Percentiles rank a stretch among this genome's conserved stretches.
phyloP scores from a whole-genome alignment of 2,113 vertebrate genomes.

The Scytalopus superciliaris region DNA sequence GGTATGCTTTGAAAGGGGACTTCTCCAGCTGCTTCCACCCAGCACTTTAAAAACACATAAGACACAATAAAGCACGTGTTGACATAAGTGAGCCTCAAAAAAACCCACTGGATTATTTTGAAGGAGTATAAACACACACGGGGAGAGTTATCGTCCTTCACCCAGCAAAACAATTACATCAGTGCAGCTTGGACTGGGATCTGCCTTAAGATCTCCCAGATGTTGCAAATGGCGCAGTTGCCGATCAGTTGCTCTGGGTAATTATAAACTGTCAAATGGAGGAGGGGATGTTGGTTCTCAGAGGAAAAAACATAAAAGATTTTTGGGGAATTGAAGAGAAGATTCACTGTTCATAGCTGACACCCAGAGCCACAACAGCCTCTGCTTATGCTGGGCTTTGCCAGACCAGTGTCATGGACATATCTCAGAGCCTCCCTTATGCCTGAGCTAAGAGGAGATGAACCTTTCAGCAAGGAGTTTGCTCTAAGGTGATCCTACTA shows the following conservation, averaged over 20 bases:
- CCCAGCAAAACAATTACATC: constrained; percentile 67
- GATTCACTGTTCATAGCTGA: neutral
- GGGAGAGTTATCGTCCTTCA: constrained; percentile 48
- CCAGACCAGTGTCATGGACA: rapidly evolving
- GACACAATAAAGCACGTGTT: constrained; percentile 28
- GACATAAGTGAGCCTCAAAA: constrained; percentile 55
- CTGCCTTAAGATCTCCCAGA: constrained; percentile 61
- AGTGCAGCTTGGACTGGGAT: constrained; percentile 44
- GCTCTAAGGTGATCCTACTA: neutral
- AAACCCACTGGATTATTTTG: constrained; percentile 37
- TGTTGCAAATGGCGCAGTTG: neutral
- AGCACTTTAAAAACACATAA: constrained; percentile 22
- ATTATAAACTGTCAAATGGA: constrained; percentile 25
- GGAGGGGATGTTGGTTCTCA: neutral
- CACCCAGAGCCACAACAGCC: neutral
- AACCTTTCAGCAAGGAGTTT: neutral
- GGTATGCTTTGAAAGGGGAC: neutral
- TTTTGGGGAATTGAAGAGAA: neutral
- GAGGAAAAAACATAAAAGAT: neutral
- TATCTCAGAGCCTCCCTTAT: neutral
- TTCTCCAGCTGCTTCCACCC: constrained; percentile 31
- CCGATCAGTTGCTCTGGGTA: neutral
- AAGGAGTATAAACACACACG: constrained; percentile 41
- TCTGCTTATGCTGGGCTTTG: neutral
- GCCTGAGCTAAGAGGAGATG: neutral